These are phyloP conservation scores for Homalodisca vitripennis DNA, from an alignment of 1,140 invertebrate genomes.

Conservation along the genomic window DNA sequence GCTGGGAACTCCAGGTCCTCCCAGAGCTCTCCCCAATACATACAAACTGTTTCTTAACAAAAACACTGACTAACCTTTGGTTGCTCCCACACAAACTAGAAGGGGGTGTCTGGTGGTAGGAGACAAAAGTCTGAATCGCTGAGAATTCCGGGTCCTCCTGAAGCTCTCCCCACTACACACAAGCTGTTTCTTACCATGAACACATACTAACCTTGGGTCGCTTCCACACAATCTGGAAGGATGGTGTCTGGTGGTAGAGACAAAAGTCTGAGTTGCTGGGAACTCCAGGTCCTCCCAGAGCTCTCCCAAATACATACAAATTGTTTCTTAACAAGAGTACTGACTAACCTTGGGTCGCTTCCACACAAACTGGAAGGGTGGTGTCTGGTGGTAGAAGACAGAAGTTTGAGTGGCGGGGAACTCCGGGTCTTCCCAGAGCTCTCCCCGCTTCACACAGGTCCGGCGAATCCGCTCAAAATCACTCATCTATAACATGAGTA, in stretches of 20 bases:
- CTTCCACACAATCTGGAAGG: too few species aligned
- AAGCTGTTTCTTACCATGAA: too few species aligned
- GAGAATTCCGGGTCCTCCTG: slow-evolving; percentile 93
- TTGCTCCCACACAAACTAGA: slow-evolving; percentile 88
- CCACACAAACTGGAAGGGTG: slow-evolving; percentile 89
- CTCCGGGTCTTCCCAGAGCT: slow-evolving; percentile 90
- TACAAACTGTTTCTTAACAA: too few species aligned
- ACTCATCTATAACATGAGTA: slow-evolving; percentile 58
- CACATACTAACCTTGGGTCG: too few species aligned
- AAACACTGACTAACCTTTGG: too few species aligned
- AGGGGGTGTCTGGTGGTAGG: slow-evolving; percentile 92
- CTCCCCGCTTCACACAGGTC: slow-evolving; percentile 72
- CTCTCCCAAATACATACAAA: too few species aligned
- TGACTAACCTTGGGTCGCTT: slow-evolving; percentile 87
- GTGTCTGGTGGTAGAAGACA: slow-evolving; percentile 91
- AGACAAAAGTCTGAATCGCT: slow-evolving; percentile 82
- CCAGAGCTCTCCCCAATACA: slow-evolving; percentile 80
- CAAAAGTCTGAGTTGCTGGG: too few species aligned
- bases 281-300: too few species aligned
- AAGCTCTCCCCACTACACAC: slow-evolving; percentile 74
- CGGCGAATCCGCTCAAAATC: slow-evolving; percentile 81
- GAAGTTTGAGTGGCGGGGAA: slow-evolving; percentile 85
- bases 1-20: slow-evolving; percentile 91
- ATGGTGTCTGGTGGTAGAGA: too few species aligned
- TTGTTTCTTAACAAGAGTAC: too few species aligned